Conservation (phyloP, 2,797 vertebrate species). For the Melanotaenia nigrans region DNA sequence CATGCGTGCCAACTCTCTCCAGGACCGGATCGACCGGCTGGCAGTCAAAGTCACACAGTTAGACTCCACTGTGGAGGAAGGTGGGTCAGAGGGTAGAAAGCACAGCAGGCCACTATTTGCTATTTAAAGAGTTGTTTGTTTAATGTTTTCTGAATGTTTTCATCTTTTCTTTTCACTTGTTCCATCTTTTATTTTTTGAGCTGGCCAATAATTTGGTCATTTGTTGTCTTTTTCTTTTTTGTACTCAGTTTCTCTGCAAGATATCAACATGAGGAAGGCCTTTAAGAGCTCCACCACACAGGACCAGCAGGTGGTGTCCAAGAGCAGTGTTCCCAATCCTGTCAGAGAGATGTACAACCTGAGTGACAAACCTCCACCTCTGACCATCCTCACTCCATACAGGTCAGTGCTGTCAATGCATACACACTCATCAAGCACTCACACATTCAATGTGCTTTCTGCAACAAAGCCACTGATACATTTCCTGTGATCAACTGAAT, state of each 20-base stretch:
- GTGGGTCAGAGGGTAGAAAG: slow-evolving; percentile 80
- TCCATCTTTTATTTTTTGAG: background rate
- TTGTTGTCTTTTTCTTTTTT: slow-evolving; percentile 32
- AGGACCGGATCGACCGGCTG: slow-evolving; percentile 97
- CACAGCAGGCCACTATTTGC: slow-evolving; percentile 1
- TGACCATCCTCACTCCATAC: slow-evolving; percentile 93
- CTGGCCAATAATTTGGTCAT: background rate
- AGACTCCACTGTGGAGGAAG: slow-evolving; percentile 99
- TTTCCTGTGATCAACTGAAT: background rate
- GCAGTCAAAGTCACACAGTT: slow-evolving; percentile 99
- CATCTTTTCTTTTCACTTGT: background rate
- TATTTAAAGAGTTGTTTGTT: background rate
- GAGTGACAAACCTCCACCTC: slow-evolving; percentile 95
- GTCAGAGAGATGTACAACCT: slow-evolving; percentile 94
- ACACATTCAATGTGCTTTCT: background rate
- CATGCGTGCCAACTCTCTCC: slow-evolving; percentile 95
- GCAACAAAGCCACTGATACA: background rate
- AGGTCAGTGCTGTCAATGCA: slow-evolving; percentile 78
- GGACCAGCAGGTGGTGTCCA: slow-evolving; percentile 98
- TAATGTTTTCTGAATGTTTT: background rate
- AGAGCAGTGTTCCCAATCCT: slow-evolving; percentile 92
- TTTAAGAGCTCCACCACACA: slow-evolving; percentile 97
- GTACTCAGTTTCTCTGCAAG: slow-evolving; percentile 92
- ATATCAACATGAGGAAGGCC: slow-evolving; percentile 99
- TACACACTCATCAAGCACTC: slow-evolving; percentile 5